These are phyloP conservation scores for Lasiurus borealis DNA, from an alignment of 2,113 vertebrate genomes.

Conservation along the genomic window DNA sequence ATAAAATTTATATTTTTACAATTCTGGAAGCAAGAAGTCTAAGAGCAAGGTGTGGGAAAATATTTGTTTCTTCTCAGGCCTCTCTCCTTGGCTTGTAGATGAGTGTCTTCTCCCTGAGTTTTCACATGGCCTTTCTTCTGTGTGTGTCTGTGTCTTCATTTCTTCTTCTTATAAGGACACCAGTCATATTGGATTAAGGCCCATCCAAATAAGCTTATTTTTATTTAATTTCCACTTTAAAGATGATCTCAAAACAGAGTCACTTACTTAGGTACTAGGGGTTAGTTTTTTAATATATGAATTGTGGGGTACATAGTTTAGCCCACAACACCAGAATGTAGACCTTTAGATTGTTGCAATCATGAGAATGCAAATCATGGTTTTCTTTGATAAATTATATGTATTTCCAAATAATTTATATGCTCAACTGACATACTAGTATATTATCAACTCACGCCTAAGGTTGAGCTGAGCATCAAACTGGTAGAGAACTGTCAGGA, in stretches of 20 bases:
- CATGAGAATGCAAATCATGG: not conserved
- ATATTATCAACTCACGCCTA: not conserved
- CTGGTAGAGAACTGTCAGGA: not conserved
- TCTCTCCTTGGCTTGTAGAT: not conserved
- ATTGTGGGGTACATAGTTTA: not conserved
- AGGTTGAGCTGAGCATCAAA: not conserved
- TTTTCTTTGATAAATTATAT: not conserved
- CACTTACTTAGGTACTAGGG: not conserved
- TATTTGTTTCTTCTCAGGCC: not conserved
- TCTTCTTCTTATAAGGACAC: not conserved
- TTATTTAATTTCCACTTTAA: not conserved
- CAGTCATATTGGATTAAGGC: not conserved
- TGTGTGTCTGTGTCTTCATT: not conserved
- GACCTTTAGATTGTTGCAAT: not conserved
- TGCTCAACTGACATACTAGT: not conserved
- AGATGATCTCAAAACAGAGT: not conserved
- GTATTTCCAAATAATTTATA: constrained; percentile 19
- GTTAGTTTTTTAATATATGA: not conserved
- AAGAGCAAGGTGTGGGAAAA: too few species aligned
- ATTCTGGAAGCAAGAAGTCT: not conserved
- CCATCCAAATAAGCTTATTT: not conserved
- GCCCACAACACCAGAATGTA: not conserved
- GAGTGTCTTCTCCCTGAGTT: not conserved
- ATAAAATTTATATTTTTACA: not conserved
- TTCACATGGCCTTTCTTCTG: not conserved